Base-by-base conservation (phyloP, 1,140 invertebrate genomes). In the Drosophila kanapiae region DNA sequence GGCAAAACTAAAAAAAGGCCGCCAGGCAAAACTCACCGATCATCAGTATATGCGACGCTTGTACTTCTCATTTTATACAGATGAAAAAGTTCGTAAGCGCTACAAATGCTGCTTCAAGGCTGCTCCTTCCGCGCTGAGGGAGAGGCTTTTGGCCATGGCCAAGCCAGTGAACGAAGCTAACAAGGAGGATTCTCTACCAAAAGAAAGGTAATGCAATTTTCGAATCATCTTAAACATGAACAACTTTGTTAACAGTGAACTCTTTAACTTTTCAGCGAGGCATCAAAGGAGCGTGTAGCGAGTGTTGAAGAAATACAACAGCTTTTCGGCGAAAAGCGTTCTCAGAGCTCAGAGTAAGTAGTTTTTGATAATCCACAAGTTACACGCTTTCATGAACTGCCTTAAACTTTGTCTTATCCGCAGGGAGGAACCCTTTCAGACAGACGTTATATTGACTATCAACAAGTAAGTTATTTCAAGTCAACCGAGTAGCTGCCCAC, bases 121-220 rank as follows among this genome's bases (percentile, higher is more conserved):
- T 23, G 23, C 23, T 23, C 23, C 23, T 23, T 3, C 16, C 18
- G 11, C 6, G 0, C 8, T 63, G 29, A 5, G 29, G 7, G 47
- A 63, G 16, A 51, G 68, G 48, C 58, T 80, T 68, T 23, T 38
- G n/a, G 11, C 33, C 16, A 2, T 78, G 43, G 33, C 56, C 35
- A 35, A 27, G 11, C 23, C 13, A 9, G 38, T 31, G 23, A 40
- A 13, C 10, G 13, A 3, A 37, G 2, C 16, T 10, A 16, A 8
- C 4, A 11, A 8, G 3, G 4, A 48, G 4, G 14, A 16, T 1
- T 0, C 9, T 2, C 33, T 4, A 27, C 14, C 23, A 59, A 27
- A 13, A 8, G 5, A 11, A n/a, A 5, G 33, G 54, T 57, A 57
- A 38, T 18, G 10, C 3, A 6, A 54, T 37, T 8, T 54, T 5